Base-by-base conservation (phyloP, 2,797 vertebrate genomes). In the Phylloscopus collybita region DNA sequence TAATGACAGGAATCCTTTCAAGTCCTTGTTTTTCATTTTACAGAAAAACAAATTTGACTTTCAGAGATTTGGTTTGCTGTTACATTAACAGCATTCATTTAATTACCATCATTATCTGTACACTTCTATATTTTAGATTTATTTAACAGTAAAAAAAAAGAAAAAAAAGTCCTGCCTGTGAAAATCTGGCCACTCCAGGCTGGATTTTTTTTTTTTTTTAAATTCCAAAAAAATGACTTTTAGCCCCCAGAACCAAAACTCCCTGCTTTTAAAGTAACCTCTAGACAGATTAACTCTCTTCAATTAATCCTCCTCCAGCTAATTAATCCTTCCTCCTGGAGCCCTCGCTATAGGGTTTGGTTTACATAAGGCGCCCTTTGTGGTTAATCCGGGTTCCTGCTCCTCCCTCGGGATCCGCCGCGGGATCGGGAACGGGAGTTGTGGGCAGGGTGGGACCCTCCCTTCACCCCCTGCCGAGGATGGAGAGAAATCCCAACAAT, bases 401-500 rank as follows among this genome's bases (percentile, higher is more conserved):
- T 75, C 79, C 18, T 75, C 79, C 89, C n/a, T 13, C 10, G 34
- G 38, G 76, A 95, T 82, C 8, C 40, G 40, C 40, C 40, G 13
- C 13, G 76, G 81, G 85, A 47, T n/a, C 36, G 87, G 50, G 78
- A 44, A 12, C 34, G 9, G 56, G 44, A 34, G 8, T 2, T 2
- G 11, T 13, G 22, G 59, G 47, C 44, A 30, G n/a, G 36, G n/a
- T 17, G 16, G 17, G 69, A 29, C 93, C 95, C 73, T 90, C 91
- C 96, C 75, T 89, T 91, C 42, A 3, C 79, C 56, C 59, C 93
- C 93, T 40, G 62, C 87, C 22, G 78, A 78, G 90, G 94, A 65
- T 2, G 88, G 84, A 88, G 71, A 97, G 95, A 96, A 97, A 97
- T 97, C 88, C 71, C 96, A 97, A 85, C 95, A 95, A 92, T 97